A percentile compares a stretch with the other conserved stretches of the same genome.
Evolutionary conservation across 2,113 vertebrate species (phyloP).

Genomic region (Proterorhinus semilunaris): DNA sequence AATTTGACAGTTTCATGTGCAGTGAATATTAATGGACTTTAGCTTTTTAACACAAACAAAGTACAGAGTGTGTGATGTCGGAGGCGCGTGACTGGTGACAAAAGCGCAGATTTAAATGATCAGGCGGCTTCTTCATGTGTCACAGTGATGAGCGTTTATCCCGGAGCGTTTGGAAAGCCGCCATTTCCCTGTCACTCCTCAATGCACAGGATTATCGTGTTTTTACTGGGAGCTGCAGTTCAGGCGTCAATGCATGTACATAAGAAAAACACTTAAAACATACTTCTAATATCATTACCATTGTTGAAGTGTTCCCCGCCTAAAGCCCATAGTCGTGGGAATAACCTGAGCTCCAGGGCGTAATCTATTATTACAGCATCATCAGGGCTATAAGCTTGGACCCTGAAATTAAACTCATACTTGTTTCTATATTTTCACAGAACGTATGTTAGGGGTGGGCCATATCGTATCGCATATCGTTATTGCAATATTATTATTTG

Average conservation of each 20-base stretch:
- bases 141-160: not conserved
- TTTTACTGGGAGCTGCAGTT: not conserved
- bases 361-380: too few relatives aligned
- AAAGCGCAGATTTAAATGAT: not conserved
- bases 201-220: not conserved
- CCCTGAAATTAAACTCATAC: too few relatives aligned
- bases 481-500: too few relatives aligned
- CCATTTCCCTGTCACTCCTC: conserved; percentile 12
- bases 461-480: too few relatives aligned
- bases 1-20: too few relatives aligned
- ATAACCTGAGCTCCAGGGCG: too few relatives aligned
- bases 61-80: not conserved
- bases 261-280: not conserved
- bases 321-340: too few relatives aligned
- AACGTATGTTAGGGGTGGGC: too few relatives aligned
- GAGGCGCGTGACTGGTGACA: not conserved
- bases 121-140: not conserved
- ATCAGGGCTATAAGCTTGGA: too few relatives aligned
- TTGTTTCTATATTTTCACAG: too few relatives aligned
- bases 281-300: not conserved
- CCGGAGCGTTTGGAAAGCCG: not conserved
- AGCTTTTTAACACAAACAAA: not conserved
- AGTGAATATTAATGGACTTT: too few relatives aligned
- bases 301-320: not conserved
- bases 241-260: not conserved